Evolutionary conservation across 1,140 invertebrate genomes (phyloP).

Genomic region (Oryctes rhinoceros): DNA sequence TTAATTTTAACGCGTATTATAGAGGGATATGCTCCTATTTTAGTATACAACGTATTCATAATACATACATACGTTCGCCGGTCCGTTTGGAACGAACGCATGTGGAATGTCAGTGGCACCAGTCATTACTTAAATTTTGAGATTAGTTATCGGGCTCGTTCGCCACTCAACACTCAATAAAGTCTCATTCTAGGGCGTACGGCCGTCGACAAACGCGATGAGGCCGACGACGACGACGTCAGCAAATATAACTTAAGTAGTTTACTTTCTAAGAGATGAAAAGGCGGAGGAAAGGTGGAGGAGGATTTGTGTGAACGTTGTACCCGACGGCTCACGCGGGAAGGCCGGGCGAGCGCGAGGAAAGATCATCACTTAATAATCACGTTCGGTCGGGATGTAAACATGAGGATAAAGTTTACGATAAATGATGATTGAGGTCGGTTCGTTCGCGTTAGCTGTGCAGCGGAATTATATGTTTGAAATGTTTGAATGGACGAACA

Average conservation of each 20-base stretch:
- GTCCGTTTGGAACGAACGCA: neutral
- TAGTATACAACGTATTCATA: neutral
- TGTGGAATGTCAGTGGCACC: conserved; percentile 49
- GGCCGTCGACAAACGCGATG: conserved; percentile 9
- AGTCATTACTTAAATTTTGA: conserved; percentile 47
- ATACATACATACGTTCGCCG: neutral
- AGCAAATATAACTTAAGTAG: conserved; percentile 53
- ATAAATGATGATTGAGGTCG: conserved; percentile 45
- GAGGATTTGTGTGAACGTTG: conserved; percentile 17
- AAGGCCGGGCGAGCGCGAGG: conserved; percentile 43
- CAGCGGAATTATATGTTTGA: neutral
- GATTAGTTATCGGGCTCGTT: conserved; percentile 51
- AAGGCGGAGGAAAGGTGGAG: neutral
- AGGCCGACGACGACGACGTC: conserved; percentile 42
- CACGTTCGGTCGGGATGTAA: conserved; percentile 44
- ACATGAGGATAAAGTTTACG: conserved; percentile 44
- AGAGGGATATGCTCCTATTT: neutral
- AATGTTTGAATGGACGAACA: too few species aligned
- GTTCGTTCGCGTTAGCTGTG: neutral
- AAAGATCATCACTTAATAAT: conserved; percentile 46
- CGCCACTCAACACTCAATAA: conserved; percentile 49
- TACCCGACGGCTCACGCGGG: conserved; percentile 2
- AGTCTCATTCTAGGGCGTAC: conserved; percentile 46
- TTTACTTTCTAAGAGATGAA: conserved; percentile 47
- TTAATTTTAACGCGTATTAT: neutral